phyloP scores from a whole-genome alignment of 2,797 vertebrate species.

The Syngnathus rostellatus region DNA sequence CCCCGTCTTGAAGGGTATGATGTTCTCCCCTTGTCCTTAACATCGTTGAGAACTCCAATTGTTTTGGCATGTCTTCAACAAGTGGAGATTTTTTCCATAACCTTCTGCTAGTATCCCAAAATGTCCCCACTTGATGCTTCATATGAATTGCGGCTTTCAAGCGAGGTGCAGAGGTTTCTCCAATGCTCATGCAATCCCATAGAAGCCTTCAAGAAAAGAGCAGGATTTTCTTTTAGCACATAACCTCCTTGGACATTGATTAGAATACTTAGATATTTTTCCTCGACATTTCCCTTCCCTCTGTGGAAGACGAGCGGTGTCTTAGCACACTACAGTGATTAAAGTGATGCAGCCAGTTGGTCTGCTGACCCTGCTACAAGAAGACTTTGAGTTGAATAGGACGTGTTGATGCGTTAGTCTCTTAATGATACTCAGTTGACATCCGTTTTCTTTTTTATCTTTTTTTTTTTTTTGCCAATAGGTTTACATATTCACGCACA shows the following conservation, averaged over 20 bases:
- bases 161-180: slow-evolving; percentile 11
- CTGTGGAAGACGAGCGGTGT: slow-evolving; percentile 26
- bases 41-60: slow-evolving; percentile 33
- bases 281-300: slow-evolving; percentile 1
- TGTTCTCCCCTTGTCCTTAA: slow-evolving; percentile 41
- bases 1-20: slow-evolving; percentile 39
- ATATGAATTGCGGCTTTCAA: neutral
- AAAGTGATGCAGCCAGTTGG: slow-evolving; percentile 25
- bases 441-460: slow-evolving; percentile 16
- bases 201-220: slow-evolving; percentile 28
- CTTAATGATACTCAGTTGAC: slow-evolving; percentile 15
- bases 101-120: slow-evolving; percentile 27
- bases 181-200: slow-evolving; percentile 30
- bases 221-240: slow-evolving; percentile 14
- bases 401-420: slow-evolving; percentile 25
- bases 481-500: slow-evolving; percentile 50
- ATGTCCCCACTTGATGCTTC: slow-evolving; percentile 36
- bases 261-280: slow-evolving; percentile 26
- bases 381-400: slow-evolving; percentile 7
- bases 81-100: slow-evolving; percentile 10
- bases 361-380: slow-evolving; percentile 37
- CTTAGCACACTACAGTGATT: slow-evolving; percentile 31
- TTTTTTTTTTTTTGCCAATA: slow-evolving; percentile 18
- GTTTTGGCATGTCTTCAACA: slow-evolving; percentile 40
- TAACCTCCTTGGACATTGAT: slow-evolving; percentile 44